phyloP scores from a whole-genome alignment of 2,113 vertebrate species.

The Symphodus melops region DNA sequence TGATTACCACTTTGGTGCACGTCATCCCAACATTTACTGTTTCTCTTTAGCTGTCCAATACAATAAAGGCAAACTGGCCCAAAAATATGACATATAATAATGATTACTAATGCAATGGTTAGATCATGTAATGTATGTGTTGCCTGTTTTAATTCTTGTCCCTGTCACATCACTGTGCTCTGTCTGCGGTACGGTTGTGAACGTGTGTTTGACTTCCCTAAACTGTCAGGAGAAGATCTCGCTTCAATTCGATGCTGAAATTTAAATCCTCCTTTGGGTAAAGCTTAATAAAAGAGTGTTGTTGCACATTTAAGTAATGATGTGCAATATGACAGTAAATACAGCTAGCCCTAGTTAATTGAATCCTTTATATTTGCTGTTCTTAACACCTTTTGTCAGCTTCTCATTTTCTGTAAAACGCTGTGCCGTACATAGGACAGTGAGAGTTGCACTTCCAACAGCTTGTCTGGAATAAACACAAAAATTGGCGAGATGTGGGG shows the following conservation, averaged over 20 bases:
- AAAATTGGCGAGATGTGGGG: slow-evolving; percentile 12
- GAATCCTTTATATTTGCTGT: background rate
- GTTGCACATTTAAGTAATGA: background rate
- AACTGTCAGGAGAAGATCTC: too few species aligned
- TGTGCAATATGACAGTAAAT: background rate
- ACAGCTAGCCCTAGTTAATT: background rate
- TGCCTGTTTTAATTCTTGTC: background rate
- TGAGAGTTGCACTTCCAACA: slow-evolving; percentile 1
- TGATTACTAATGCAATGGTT: background rate
- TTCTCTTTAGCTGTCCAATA: too few species aligned
- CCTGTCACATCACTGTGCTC: background rate
- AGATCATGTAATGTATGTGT: background rate
- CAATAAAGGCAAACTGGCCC: too few species aligned
- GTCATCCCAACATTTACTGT: too few species aligned
- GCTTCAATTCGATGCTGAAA: background rate
- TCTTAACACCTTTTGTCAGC: background rate
- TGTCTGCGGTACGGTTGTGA: background rate
- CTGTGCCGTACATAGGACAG: background rate
- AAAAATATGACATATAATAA: too few species aligned
- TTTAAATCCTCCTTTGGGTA: background rate
- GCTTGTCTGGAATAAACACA: slow-evolving; percentile 30
- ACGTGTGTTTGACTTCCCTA: too few species aligned
- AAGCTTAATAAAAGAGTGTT: background rate
- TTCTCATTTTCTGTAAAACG: background rate
- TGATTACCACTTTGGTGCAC: too few species aligned